These are phyloP conservation scores for Rhimphoctona megacephalus DNA, from an alignment of 2,888 invertebrate species.

Conservation along the genomic window DNA sequence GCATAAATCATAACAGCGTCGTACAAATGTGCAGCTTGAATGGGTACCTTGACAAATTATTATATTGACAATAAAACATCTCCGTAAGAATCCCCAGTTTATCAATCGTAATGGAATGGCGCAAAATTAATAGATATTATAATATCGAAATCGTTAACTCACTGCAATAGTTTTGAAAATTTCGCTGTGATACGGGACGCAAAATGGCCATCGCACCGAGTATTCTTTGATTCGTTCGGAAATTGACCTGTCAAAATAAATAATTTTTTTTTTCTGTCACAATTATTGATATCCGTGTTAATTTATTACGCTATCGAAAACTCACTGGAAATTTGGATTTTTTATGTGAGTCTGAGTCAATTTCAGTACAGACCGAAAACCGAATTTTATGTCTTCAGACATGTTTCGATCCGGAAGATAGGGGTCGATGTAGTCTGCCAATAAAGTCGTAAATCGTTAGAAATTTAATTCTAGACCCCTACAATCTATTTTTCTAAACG, in stretches of 20 bases:
- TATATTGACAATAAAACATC: not conserved
- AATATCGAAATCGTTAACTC: constrained; percentile 77
- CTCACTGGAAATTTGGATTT: constrained; percentile 91
- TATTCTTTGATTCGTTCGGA: constrained; percentile 90
- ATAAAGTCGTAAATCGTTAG: not conserved
- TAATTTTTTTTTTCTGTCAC: not conserved
- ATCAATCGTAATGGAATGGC: not conserved
- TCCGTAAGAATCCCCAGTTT: not conserved
- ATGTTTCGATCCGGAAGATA: constrained; percentile 86
- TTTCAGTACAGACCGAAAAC: constrained; percentile 92
- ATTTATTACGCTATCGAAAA: constrained; percentile 66
- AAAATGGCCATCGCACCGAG: constrained; percentile 91
- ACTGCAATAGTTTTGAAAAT: constrained; percentile 91
- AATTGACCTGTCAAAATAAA: constrained; percentile 86
- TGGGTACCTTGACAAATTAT: constrained; percentile 88
- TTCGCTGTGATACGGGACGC: constrained; percentile 91
- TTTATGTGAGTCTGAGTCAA: constrained; percentile 92
- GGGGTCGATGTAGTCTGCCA: constrained; percentile 90
- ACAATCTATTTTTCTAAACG: too few relatives aligned
- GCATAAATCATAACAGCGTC: constrained; percentile 96
- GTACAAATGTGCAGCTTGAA: constrained; percentile 93
- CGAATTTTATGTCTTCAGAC: constrained; percentile 87
- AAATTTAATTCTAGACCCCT: not conserved
- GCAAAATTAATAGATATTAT: too few relatives aligned
- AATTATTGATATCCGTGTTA: not conserved